Conservation (phyloP, 2,888 invertebrate species). For the Sinelater perroti region DNA sequence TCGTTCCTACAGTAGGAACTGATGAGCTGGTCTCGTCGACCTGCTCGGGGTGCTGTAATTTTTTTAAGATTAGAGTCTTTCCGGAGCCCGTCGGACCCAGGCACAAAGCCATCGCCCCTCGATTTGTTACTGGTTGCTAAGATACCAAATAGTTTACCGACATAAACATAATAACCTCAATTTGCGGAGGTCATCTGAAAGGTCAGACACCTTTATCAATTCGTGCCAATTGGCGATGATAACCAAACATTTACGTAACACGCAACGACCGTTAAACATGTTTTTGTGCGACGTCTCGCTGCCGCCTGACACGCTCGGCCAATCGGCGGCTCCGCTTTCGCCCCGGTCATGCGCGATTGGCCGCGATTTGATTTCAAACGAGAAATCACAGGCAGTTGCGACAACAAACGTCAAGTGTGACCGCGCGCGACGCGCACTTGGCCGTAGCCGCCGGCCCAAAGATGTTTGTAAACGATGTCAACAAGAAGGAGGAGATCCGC, state of each 20-base stretch:
- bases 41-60: conserved; percentile 72
- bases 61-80: conserved; percentile 80
- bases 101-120: conserved; percentile 67
- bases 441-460: background rate
- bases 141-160: conserved; percentile 12
- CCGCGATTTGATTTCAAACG: conserved; percentile 15
- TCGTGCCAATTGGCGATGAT: too few relatives aligned
- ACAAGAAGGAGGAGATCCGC: conserved; percentile 65
- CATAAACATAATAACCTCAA: too few relatives aligned
- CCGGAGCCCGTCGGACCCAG: conserved; percentile 83
- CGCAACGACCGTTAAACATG: conserved; percentile 15
- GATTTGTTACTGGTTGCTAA: conserved; percentile 10
- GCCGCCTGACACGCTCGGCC: background rate
- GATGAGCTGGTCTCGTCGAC: conserved; percentile 82
- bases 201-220: too few relatives aligned
- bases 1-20: conserved; percentile 82
- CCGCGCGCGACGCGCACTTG: background rate
- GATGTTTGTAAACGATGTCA: conserved; percentile 67
- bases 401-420: background rate
- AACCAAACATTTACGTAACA: too few relatives aligned
- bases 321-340: background rate
- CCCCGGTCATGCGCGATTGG: conserved; percentile 15
- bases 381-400: conserved; percentile 4
- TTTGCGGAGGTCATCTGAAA: too few relatives aligned
- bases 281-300: too few relatives aligned